Evolutionary conservation across 2,113 vertebrate species (phyloP), one percentile per base, ranked within the genome.

Genomic region (Progne subis): DNA sequence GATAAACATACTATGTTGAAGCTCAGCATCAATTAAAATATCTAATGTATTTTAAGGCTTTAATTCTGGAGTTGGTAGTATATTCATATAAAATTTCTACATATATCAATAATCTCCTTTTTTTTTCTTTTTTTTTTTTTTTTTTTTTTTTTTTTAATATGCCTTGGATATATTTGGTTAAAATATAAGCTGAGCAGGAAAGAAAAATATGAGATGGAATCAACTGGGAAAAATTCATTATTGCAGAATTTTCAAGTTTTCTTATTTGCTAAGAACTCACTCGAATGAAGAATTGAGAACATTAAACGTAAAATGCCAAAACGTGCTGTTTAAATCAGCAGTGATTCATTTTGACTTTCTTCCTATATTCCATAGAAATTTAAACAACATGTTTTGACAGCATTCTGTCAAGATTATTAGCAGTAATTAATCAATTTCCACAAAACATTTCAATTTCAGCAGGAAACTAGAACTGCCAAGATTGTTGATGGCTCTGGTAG

Each of bases 321-420:
- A 46, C 2, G 6, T 50, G 47, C 56, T 50, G n/a, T 71, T 94
- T 89, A 60, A 79, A 82, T 61, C 20, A 72, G 34, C 39, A 68
- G 39, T 46, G 39, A 75, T 70, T 67, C 1, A 0, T 59, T 96
- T 88, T 95, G 80, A 91, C 89, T 87, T 71, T 34, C 2, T 1
- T 78, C 65, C 64, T 84, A 7, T 89, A 84, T 23, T 52, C 43
- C 56, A 52, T 5, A 37, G 59, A 82, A 96, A 84, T 78, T 39
- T 78, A 91, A 95, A 71, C 86, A 95, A 92, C 55, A 9, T 46
- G 32, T 84, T 96, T 95, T 81, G 89, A 92, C 5, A 8, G 56
- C 14, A 43, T 46, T 81, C 93, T 75, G 76, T 86, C 94, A 94
- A 81, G 60, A 78, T 83, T 83, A 89, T 90, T 79, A 89, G 53